Evolutionary conservation across 2,888 invertebrate species (phyloP).

Genomic region (Diplazon laetatorius): DNA sequence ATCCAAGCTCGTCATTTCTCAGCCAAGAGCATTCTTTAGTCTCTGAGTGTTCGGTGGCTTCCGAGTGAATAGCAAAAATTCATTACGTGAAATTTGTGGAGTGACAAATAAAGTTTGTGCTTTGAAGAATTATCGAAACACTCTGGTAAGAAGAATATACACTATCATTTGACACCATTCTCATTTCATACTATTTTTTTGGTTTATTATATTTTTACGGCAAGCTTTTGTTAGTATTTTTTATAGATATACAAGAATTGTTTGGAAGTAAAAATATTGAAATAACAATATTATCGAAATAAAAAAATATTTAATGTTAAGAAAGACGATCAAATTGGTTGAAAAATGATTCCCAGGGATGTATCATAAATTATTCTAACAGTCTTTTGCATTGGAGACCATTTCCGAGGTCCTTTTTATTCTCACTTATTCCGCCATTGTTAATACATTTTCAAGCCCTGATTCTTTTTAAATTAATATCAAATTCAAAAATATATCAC

Average conservation of each 20-base stretch:
- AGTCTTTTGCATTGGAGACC: neutral
- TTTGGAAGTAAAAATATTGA: neutral
- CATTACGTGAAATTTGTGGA: neutral
- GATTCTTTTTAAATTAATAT: neutral
- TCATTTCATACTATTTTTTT: too few species aligned
- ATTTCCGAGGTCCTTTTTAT: neutral
- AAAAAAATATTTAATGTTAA: neutral
- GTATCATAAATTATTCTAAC: too few species aligned
- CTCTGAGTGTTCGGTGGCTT: slow-evolving; percentile 33
- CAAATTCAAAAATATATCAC: neutral
- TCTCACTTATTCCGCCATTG: too few species aligned
- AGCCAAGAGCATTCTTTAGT: neutral
- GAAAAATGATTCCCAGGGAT: too few species aligned
- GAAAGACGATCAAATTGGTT: too few species aligned
- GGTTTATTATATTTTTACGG: too few species aligned
- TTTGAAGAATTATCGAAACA: slow-evolving; percentile 21
- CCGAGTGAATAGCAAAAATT: slow-evolving; percentile 14
- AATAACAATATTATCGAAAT: neutral
- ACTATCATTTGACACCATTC: too few species aligned
- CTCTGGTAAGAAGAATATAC: neutral
- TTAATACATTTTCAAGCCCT: too few species aligned
- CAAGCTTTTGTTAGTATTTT: too few species aligned
- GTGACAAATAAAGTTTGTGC: slow-evolving; percentile 21
- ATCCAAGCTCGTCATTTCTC: slow-evolving; percentile 9
- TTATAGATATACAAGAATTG: too few species aligned